These are phyloP conservation scores for Oithona nana DNA, from an alignment of 2,888 invertebrate genomes.

Conservation along the genomic window DNA sequence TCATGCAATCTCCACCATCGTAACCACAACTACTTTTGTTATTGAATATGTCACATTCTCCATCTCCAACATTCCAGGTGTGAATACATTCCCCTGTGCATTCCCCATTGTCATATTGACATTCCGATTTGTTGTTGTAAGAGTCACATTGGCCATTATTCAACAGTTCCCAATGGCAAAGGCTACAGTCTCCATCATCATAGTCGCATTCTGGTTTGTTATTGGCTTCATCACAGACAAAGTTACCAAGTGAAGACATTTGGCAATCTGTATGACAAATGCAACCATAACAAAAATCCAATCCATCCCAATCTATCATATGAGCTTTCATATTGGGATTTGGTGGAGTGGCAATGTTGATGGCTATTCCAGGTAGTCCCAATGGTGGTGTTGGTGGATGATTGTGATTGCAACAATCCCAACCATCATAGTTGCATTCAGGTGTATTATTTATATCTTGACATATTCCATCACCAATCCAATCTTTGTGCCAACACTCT, in stretches of 20 bases:
- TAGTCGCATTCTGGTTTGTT: neutral
- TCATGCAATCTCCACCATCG: neutral
- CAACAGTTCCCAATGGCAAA: neutral
- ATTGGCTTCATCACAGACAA: neutral
- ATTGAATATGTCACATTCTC: neutral
- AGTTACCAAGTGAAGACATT: neutral
- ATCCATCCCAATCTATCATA: no score
- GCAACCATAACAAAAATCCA: neutral
- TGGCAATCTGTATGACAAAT: neutral
- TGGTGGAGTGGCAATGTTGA: no score
- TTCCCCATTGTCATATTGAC: neutral
- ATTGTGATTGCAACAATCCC: neutral
- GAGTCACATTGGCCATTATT: neutral
- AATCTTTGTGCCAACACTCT: no score
- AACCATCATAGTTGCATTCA: neutral
- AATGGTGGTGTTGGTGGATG: neutral
- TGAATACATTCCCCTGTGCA: neutral
- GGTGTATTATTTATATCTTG: neutral
- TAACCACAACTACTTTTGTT: neutral
- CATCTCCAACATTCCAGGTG: no score
- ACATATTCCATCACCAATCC: neutral
- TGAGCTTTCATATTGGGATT: no score
- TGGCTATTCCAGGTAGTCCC: neutral
- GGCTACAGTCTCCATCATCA: neutral
- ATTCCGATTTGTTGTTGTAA: neutral